Base-by-base conservation (phyloP, 23 tunicate species). In the Styela clava region DNA sequence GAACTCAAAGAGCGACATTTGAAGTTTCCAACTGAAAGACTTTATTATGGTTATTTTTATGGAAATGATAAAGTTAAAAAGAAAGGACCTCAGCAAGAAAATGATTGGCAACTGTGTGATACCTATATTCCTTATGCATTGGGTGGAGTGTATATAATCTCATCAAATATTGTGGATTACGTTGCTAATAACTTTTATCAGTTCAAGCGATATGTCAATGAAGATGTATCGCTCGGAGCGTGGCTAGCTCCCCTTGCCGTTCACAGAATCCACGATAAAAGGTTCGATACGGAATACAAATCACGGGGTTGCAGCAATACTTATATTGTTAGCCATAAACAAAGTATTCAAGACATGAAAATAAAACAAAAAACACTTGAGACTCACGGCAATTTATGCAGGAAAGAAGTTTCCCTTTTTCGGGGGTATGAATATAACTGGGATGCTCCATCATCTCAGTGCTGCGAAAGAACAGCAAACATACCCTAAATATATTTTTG, bases 281-380 rank as follows among this genome's bases (percentile, higher is more conserved):
- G 96, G 2, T 95, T 95, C 74, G 99, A 95, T 73, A 95, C 99
- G 2, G 99, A 95, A 51, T 89, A 86, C 78, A 95, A 89, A 86
- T 83, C 85, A 19, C 68, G 99, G 35, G 99, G 99, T 24, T 95
- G 99, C 73, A 76, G 74, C 35, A 95, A 95, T 62, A 31, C 79
- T 16, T 95, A 82, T 69, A 76, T 95, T 23, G 87, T 95, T 33
- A 61, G 83, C 64, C 99, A 95, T 73, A 95, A 95, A 74, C 99
- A 95, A 78, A 87, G 87, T 62, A 77, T 93, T 28, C 71, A 65
- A 1, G 93, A 93, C 44, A 85, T 93, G 87, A 37, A 37, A 19
- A 74, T 24, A 36, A 93, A 88, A 67, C 79, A 82, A 28, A 64
- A 63, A 51, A 84, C 68, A 61, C 74, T 88, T 33, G 34, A 64